Conservation (phyloP, 2,797 vertebrate genomes). For the Melanitta fusca region DNA sequence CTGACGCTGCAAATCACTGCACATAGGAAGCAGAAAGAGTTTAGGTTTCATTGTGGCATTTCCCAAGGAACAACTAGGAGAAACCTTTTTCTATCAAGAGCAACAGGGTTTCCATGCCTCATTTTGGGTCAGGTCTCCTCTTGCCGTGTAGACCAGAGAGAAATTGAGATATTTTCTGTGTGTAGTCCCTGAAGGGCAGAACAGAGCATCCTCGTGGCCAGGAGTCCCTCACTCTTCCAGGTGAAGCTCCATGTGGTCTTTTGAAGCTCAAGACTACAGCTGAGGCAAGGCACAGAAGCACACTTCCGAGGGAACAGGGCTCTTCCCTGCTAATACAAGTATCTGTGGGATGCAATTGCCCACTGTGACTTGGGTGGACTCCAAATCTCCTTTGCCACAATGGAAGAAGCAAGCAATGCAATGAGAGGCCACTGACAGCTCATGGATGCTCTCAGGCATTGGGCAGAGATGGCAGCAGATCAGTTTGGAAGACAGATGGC, state of each 20-base stretch:
- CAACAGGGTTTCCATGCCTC: background rate
- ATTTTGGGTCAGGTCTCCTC: background rate
- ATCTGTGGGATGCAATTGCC: rapidly evolving
- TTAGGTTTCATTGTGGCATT: background rate
- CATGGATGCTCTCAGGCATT: background rate
- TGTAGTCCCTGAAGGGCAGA: background rate
- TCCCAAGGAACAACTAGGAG: background rate
- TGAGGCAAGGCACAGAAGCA: background rate
- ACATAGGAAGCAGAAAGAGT: background rate
- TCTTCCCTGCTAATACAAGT: background rate
- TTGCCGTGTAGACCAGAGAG: background rate
- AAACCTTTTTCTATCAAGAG: background rate
- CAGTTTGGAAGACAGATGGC: background rate
- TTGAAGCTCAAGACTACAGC: background rate
- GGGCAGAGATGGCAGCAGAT: background rate
- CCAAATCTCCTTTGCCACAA: background rate
- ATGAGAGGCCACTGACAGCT: background rate
- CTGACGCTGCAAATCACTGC: background rate
- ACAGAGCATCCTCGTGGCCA: background rate
- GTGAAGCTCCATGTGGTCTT: background rate
- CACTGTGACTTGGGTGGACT: background rate
- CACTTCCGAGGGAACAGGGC: background rate
- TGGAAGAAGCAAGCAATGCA: background rate
- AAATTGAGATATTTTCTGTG: background rate
- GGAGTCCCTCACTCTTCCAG: background rate